Base-by-base conservation (phyloP, 2,888 invertebrate species). In the Drosophila setosimentum region DNA sequence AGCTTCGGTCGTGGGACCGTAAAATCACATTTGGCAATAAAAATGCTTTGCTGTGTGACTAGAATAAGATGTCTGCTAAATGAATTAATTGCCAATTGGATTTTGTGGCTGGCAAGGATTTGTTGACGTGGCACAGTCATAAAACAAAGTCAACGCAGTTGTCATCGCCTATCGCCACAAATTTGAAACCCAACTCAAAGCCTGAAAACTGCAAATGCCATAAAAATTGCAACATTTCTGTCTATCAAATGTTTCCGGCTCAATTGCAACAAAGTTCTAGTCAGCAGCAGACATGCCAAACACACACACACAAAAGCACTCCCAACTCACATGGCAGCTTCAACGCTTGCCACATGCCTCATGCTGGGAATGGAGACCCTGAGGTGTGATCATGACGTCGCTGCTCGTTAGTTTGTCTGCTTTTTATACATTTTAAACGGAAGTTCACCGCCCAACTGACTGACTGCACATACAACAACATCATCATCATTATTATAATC, bases 31-130 rank as follows among this genome's bases (percentile, higher is more conserved):
- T 87, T 67, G 71, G 69, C 62, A 58, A 82, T 85, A 89, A 89
- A 86, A 87, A 73, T 77, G 49, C 51, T 54, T 45, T 24, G 40
- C 60, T 59, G 68, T 59, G 66, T 42, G 49, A 29, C 32, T 42
- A 60, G 67, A 55, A 66, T 69, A 58, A 65, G 85, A 59, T 69
- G 71, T 64, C 66, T 61, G 62, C 78, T 67, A 82, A 86, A 87
- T 86, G 89, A 86, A 88, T 89, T 86, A 86, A 86, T 89, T 89
- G 89, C 66, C 81, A 80, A 78, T 86, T 87, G 85, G 76, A 86
- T 89, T 89, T 89, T 87, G 89, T 82, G 78, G 68, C 73, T 63
- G 65, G 74, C 73, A 76, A 76, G 69, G 89, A 86, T 86, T 86
- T 86, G 80, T 78, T 70, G 83, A 80, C 76, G 80, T 63, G 76